A percentile compares a stretch with the other conserved stretches of the same genome.
phyloP scores from a whole-genome alignment of 2,888 invertebrate species.

The Cordilura impudica region DNA sequence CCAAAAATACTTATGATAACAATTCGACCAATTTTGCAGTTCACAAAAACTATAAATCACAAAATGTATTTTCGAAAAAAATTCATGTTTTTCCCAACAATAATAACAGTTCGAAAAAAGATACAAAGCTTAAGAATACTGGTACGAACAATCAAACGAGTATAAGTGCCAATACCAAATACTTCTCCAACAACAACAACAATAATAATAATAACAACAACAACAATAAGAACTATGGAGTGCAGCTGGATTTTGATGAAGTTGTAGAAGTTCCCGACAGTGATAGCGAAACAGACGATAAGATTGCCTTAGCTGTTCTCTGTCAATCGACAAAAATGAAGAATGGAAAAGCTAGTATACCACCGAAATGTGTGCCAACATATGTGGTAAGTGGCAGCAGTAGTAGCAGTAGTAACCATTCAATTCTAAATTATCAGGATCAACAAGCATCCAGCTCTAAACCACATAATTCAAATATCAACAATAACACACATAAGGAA shows the following conservation, averaged over 20 bases:
- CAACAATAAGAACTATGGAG: conserved; percentile 54
- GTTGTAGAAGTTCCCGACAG: conserved; percentile 69
- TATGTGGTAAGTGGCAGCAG: conserved; percentile 65
- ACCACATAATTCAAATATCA: conserved; percentile 51
- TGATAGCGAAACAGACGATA: conserved; percentile 65
- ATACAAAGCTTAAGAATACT: conserved; percentile 56
- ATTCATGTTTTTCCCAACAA: conserved; percentile 56
- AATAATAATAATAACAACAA: conserved; percentile 49
- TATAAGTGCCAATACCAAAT: conserved; percentile 49
- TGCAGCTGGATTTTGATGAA: conserved; percentile 56
- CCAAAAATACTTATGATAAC: conserved; percentile 8
- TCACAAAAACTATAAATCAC: conserved; percentile 45
- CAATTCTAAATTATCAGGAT: conserved; percentile 52
- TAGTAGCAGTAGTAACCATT: conserved; percentile 61
- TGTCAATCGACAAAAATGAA: conserved; percentile 20
- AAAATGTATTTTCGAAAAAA: conserved; percentile 53
- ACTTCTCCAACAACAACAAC: conserved; percentile 44
- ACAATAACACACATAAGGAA: conserved; percentile 57
- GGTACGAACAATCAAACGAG: conserved; percentile 36
- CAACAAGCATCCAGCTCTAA: conserved; percentile 64
- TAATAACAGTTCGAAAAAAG: conserved; percentile 62
- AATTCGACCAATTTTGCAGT: conserved; percentile 11
- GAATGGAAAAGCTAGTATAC: conserved; percentile 42
- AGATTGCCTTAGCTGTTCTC: conserved; percentile 4
- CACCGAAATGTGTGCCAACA: conserved; percentile 51